phyloP scores from a whole-genome alignment of 2,113 vertebrate species.

The Struthio camelus region DNA sequence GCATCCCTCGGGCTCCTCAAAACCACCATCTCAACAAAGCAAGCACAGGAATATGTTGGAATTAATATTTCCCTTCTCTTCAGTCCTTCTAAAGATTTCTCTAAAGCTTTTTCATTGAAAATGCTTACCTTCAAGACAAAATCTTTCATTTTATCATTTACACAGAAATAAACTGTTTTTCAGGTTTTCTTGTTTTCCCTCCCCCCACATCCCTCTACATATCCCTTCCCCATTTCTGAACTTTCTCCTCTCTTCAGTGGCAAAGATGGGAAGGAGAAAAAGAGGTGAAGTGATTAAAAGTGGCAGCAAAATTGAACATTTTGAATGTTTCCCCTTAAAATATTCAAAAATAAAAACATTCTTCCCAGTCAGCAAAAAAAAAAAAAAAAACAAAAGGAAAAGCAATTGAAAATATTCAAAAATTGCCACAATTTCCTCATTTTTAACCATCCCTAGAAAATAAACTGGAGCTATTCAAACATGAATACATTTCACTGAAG shows the following conservation, averaged over 20 bases:
- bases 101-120: neutral
- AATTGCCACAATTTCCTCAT: constrained; percentile 45
- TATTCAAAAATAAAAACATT: neutral
- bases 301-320: neutral
- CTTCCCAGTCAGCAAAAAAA: constrained; percentile 29
- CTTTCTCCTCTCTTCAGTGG: neutral
- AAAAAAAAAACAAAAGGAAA: constrained; percentile 41
- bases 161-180: neutral
- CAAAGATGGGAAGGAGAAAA: neutral
- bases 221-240: neutral
- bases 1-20: neutral
- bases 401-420: constrained; percentile 13
- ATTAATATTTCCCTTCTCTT: neutral
- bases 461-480: constrained; percentile 55
- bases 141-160: neutral
- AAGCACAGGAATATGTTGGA: fast-evolving
- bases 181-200: neutral
- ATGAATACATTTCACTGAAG: constrained; percentile 53
- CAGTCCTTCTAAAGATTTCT: neutral
- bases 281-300: neutral
- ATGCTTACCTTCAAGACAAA: neutral
- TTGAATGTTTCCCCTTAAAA: neutral
- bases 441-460: constrained; percentile 48
- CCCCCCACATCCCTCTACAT: neutral
- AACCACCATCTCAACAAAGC: fast-evolving